Evolutionary conservation across 2,113 vertebrate species (phyloP).

Genomic region (Melanostigma gelatinosum): DNA sequence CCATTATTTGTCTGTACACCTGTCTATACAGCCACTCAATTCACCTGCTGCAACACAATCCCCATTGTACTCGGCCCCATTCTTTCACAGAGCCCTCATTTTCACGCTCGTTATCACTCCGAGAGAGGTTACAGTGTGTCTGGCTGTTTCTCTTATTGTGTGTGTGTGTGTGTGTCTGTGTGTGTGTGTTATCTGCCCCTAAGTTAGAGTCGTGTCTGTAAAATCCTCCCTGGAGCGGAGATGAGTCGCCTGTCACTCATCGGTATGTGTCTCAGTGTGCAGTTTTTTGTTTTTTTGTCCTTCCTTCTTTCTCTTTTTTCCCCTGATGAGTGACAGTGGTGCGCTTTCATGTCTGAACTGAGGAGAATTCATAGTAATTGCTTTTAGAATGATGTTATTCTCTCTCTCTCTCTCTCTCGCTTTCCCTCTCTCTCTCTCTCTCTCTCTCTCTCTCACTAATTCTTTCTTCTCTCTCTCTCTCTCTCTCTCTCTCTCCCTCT

Average conservation of each 20-base stretch:
- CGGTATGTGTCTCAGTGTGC: constrained; percentile 71
- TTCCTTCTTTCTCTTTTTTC: constrained; percentile 38
- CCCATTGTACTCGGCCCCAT: constrained; percentile 72
- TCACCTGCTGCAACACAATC: constrained; percentile 69
- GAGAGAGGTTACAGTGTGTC: constrained; percentile 70
- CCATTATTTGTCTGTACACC: constrained; percentile 67
- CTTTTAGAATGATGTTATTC: constrained; percentile 83
- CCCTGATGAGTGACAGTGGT: constrained; percentile 76
- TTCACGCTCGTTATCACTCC: constrained; percentile 78
- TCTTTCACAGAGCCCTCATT: constrained; percentile 75
- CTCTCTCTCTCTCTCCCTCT: too few species aligned
- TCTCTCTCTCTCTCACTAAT: too few species aligned
- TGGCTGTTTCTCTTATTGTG: constrained; percentile 63
- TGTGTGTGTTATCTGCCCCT: constrained; percentile 73
- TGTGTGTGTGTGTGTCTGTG: too few species aligned
- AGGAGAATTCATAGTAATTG: constrained; percentile 86
- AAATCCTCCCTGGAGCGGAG: constrained; percentile 79
- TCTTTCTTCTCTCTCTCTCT: neutral
- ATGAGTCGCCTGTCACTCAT: constrained; percentile 83
- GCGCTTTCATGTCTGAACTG: constrained; percentile 84
- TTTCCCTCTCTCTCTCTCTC: too few species aligned
- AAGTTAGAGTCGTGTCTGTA: constrained; percentile 79
- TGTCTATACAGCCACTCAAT: constrained; percentile 65
- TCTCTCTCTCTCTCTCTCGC: constrained; percentile 56
- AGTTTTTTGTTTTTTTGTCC: constrained; percentile 51